A percentile compares a stretch with the other conserved stretches of the same genome.
Evolutionary conservation across 2,797 vertebrate species (phyloP).

Genomic region (Poecilia gillii): DNA sequence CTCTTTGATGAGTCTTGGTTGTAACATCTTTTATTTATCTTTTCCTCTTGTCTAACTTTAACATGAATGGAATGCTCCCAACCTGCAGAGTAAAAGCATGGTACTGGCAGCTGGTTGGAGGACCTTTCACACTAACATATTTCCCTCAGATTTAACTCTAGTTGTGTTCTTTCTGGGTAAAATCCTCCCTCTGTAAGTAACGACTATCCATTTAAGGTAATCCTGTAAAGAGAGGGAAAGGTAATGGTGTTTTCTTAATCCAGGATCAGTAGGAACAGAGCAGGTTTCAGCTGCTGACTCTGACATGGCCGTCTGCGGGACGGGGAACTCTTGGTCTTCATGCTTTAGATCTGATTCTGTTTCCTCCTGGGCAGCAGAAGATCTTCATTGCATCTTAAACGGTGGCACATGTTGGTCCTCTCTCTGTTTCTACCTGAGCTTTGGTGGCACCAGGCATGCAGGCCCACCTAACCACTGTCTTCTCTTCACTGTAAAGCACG

Average conservation of each 20-base stretch:
- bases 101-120: constrained; percentile 10
- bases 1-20: constrained; percentile 50
- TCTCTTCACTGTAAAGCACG: constrained; percentile 58
- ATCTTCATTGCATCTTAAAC: background rate
- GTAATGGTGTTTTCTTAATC: constrained; percentile 55
- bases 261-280: constrained; percentile 46
- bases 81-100: constrained; percentile 37
- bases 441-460: constrained; percentile 48
- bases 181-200: constrained; percentile 12
- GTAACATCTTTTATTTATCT: constrained; percentile 34
- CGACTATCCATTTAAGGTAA: constrained; percentile 47
- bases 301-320: constrained; percentile 7
- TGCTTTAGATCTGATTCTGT: constrained; percentile 4
- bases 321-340: background rate
- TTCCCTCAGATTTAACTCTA: constrained; percentile 12
- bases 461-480: constrained; percentile 25
- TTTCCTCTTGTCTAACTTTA: constrained; percentile 16
- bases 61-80: constrained; percentile 10
- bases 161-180: constrained; percentile 25
- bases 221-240: constrained; percentile 46
- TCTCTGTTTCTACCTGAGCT: constrained; percentile 24
- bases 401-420: background rate
- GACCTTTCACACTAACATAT: constrained; percentile 13
- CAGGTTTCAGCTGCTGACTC: constrained; percentile 28
- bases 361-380: background rate